Percentiles rank a stretch among this genome's conserved stretches.
Evolutionary conservation across 1,140 invertebrate genomes (phyloP).

Genomic region (Lysiphlebus fabarum): DNA sequence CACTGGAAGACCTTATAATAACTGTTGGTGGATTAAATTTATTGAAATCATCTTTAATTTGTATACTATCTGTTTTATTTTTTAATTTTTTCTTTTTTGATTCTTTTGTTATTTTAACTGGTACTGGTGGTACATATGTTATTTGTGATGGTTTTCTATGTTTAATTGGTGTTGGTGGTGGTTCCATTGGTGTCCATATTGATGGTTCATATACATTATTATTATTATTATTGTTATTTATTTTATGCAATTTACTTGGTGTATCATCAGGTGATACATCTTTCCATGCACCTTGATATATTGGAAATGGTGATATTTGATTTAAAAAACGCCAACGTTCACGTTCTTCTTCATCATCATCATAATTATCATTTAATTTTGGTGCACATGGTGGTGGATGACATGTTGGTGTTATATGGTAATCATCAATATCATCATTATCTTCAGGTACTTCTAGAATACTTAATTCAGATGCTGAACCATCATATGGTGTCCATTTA

Average conservation of each 20-base stretch:
- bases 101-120: slow-evolving; percentile 29
- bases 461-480: slow-evolving; percentile 33
- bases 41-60: slow-evolving; percentile 23
- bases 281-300: slow-evolving; percentile 53
- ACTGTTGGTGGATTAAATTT: slow-evolving; percentile 22
- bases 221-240: background rate
- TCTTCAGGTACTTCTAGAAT: slow-evolving; percentile 31
- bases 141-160: slow-evolving; percentile 29
- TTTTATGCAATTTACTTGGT: slow-evolving; percentile 29
- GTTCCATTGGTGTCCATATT: slow-evolving; percentile 40
- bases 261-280: slow-evolving; percentile 47
- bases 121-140: slow-evolving; percentile 28
- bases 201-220: slow-evolving; percentile 38
- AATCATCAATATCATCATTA: slow-evolving; percentile 35
- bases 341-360: slow-evolving; percentile 40
- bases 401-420: slow-evolving; percentile 46
- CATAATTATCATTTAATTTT: slow-evolving; percentile 29
- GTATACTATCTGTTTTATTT: slow-evolving; percentile 29
- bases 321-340: slow-evolving; percentile 46
- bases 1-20: slow-evolving; percentile 40
- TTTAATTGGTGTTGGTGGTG: slow-evolving; percentile 33
- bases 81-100: slow-evolving; percentile 28
- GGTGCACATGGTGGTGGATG: slow-evolving; percentile 41
- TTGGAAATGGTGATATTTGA: slow-evolving; percentile 47
- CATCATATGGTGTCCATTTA: slow-evolving; percentile 47